Base-by-base conservation (phyloP, 2,113 vertebrate genomes). In the Alligator sinensis region DNA sequence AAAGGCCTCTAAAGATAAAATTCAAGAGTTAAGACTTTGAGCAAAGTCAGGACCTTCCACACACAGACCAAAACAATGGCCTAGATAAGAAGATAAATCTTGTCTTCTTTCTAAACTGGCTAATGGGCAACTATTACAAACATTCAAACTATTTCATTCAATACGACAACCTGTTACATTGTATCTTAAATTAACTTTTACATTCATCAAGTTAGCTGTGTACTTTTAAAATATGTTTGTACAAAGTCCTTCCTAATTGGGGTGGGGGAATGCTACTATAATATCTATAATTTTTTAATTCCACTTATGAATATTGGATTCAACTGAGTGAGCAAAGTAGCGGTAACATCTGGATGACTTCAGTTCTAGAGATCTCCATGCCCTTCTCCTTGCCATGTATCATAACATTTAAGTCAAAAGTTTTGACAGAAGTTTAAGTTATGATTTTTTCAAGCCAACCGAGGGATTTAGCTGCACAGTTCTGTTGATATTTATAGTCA, bases 171-270 rank as follows among this genome's bases (percentile, higher is more conserved):
- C 34, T 88, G 92, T 91, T 91, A 19, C 27, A 80, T 77, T 62
- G 28, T 92, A 55, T 15, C 76, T 68, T 90, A 80, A 93, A 84
- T 94, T 76, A 92, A 88, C 88, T 90, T 90, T 80, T 75, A 64
- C 34, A 30, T 70, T 70, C 34, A 17, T 70, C n/a, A 34, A 17
- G 17, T 16, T 30, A 70, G 66, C n/a, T 70, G 18, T 30, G 18
- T 70, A 30, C n/a, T 70, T 70, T 70, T 70, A 70, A 70, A 70
- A 70, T 68, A n/a, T 70, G 66, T 70, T 10, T 70, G n/a, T 34
- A 70, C 17, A 34, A 70, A 70, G 8, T 3, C 18, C 3, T 30
- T 30, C 28, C n/a, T 19, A 15, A 30, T 17, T 17, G 28, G n/a
- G 16, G n/a, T 19, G 17, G 34, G 30, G 66, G n/a, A 47, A 10